A percentile compares a stretch with the other conserved stretches of the same genome.
phyloP scores from a whole-genome alignment of 2,797 vertebrate species.

The Tamandua tetradactyla region DNA sequence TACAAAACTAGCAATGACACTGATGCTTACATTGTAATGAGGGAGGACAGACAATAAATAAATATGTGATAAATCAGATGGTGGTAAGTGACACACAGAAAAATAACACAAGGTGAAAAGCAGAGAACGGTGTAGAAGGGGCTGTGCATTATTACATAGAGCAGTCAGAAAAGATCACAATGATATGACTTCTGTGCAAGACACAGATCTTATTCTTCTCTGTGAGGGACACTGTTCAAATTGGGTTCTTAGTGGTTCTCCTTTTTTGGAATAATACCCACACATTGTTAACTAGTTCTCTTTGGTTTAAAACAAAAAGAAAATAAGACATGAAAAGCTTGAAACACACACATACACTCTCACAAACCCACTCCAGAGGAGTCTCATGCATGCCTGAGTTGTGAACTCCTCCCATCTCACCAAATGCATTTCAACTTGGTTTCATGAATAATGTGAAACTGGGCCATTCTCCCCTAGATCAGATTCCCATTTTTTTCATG shows the following conservation, averaged over 20 bases:
- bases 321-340: conserved; percentile 9
- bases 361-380: not conserved
- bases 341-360: too few relatives aligned
- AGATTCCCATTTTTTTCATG: not conserved
- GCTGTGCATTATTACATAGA: not conserved
- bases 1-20: not conserved
- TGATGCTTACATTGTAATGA: not conserved
- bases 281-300: not conserved
- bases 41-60: not conserved
- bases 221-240: not conserved
- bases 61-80: not conserved
- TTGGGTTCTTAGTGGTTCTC: not conserved
- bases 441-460: not conserved
- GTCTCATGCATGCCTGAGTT: not conserved
- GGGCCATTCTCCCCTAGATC: not conserved
- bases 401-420: not conserved
- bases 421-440: not conserved
- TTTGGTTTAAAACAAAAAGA: conserved; percentile 18
- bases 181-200: not conserved
- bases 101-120: not conserved
- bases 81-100: not conserved
- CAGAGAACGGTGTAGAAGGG: not conserved
- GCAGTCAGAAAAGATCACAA: not conserved
- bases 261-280: not conserved
- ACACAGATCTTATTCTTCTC: not conserved